Evolutionary conservation across 2,113 vertebrate species (phyloP).

Genomic region (Spizaetus ornatus): DNA sequence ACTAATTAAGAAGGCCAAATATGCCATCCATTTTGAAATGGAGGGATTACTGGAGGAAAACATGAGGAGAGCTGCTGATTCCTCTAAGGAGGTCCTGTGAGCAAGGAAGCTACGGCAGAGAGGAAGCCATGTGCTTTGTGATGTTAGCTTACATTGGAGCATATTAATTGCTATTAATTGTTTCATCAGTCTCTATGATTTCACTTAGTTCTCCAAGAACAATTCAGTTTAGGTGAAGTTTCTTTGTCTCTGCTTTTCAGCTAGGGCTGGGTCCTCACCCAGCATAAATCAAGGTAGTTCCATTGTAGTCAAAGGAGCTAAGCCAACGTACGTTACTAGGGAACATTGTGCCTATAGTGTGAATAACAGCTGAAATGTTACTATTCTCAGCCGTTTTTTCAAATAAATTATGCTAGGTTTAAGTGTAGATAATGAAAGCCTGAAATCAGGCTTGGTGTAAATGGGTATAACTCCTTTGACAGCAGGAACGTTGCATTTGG

Average conservation of each 20-base stretch:
- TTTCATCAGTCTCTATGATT: not conserved
- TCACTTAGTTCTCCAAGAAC: not conserved
- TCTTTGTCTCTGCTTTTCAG: conserved; percentile 8
- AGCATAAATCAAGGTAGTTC: not conserved
- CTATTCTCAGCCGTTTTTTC: conserved; percentile 39
- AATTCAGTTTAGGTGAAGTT: not conserved
- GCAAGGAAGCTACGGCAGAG: not conserved
- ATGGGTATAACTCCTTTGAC: not conserved
- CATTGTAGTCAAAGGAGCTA: not conserved
- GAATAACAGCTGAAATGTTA: conserved; percentile 7
- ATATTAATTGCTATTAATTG: not conserved
- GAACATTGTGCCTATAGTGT: not conserved
- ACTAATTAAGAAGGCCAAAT: not conserved
- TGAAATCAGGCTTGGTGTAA: conserved; percentile 14
- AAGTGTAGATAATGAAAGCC: conserved; percentile 56
- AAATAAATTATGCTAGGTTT: conserved; percentile 19
- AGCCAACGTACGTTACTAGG: not conserved
- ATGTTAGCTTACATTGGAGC: not conserved
- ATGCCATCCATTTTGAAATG: not conserved
- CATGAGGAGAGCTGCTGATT: not conserved
- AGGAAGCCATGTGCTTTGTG: not conserved
- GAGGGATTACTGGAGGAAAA: not conserved
- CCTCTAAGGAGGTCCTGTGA: not conserved
- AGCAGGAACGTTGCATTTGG: not conserved
- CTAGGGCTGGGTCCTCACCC: not conserved